Evolutionary conservation across 1,140 invertebrate species (phyloP), one percentile per base, ranked within the genome.

Genomic region (Carcinoscorpius rotundicauda): DNA sequence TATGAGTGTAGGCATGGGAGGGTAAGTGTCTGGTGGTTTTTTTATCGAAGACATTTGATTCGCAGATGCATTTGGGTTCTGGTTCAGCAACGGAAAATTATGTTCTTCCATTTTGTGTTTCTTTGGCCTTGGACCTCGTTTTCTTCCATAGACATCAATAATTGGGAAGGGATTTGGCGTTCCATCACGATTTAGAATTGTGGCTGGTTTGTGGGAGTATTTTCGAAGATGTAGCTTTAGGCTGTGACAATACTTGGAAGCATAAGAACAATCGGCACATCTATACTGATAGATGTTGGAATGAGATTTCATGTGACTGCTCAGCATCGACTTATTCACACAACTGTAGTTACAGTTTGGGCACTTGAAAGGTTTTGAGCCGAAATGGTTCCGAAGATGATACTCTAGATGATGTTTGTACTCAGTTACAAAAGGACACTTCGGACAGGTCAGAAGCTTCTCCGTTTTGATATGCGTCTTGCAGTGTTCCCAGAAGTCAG

Each of bases 301-400:
- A 76, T 99, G 97, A 0, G 92, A 97, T 75, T 99, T 99, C 71
- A 97, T 83, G 73, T 99, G 97, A 0, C 93, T 97, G 75, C 97
- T 98, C 8, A 99, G 80, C 97, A 99, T 99, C 0, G 95, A 98
- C 75, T 99, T 98, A 78, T 98, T 99, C 4, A 99, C 96, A 74
- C 97, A 99, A 0, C 86, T 84, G 73, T 97, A 98, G 9, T 83
- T 82, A 76, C 93, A 97, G 71, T 95, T 88, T 61, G 83, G 80
- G 76, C 97, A 99, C 74, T 95, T 93, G 80, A 93, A 99, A 0
- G 97, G 97, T 73, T 99, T 99, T 0, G 88, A 89, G 5, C 93
- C 93, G 70, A 87, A 85, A 76, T 99, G 97, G 75, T 98, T 98
- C 5, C 92, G 81, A 71, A 97, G 81, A 76, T 98, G 97, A 73